Conservation (phyloP, 2,113 vertebrate genomes). For the Uropsilus gracilis region DNA sequence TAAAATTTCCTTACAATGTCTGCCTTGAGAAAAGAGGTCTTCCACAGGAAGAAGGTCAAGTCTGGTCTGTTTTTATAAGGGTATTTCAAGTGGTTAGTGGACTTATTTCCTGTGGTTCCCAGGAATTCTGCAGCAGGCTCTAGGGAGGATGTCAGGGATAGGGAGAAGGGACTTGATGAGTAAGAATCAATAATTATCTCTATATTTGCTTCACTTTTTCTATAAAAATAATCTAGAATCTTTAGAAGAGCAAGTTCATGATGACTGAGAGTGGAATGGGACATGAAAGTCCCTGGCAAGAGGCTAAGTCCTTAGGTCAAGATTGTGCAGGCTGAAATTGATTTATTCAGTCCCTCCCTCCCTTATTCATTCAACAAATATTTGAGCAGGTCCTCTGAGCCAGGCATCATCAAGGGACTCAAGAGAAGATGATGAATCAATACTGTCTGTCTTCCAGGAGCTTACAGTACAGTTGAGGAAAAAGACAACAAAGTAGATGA, state of each 20-base stretch:
- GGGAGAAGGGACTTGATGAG: constrained; percentile 48
- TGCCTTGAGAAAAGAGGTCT: constrained; percentile 49
- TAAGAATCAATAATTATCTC: constrained; percentile 78
- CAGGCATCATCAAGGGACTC: background rate
- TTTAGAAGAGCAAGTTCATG: constrained; percentile 62
- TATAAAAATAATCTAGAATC: constrained; percentile 69
- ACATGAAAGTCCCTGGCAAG: background rate
- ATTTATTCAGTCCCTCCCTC: background rate
- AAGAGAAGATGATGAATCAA: background rate
- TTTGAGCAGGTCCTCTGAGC: background rate
- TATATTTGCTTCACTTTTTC: constrained; percentile 73
- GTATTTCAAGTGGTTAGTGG: constrained; percentile 74
- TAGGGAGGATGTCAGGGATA: constrained; percentile 72
- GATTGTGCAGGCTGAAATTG: background rate
- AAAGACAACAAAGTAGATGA: background rate
- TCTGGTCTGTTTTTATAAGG: constrained; percentile 66
- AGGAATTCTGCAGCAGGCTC: constrained; percentile 67
- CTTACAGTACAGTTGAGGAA: background rate
- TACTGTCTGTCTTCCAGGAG: background rate
- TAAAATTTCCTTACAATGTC: constrained; percentile 36
- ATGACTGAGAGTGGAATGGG: background rate
- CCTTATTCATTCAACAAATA: background rate
- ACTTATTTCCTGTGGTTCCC: constrained; percentile 77
- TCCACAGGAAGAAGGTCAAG: constrained; percentile 68
- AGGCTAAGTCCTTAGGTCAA: background rate